A percentile compares a stretch with the other conserved stretches of the same genome.
phyloP scores from a whole-genome alignment of 2,113 vertebrate genomes.

The Salvelinus fontinalis region DNA sequence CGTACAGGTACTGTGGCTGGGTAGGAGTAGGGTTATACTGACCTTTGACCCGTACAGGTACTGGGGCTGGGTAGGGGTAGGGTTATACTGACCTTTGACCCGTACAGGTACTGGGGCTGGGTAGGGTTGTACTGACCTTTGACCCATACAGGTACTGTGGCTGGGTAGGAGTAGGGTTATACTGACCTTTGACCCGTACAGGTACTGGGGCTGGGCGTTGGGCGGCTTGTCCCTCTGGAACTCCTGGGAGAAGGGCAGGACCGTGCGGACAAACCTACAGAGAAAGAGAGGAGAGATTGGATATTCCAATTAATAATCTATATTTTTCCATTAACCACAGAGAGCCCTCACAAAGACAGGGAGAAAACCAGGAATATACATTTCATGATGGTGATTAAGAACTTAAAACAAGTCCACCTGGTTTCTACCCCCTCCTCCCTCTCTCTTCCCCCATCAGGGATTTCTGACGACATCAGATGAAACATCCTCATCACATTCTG shows the following conservation, averaged over 20 bases:
- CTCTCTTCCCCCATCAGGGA: not conserved
- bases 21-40: not conserved
- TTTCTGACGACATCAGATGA: too few relatives aligned
- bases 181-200: constrained; percentile 95
- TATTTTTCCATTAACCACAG: too few relatives aligned
- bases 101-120: too few relatives aligned
- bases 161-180: constrained; percentile 63
- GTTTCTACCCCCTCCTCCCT: not conserved
- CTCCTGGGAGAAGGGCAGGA: constrained; percentile 97
- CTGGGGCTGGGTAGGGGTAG: constrained; percentile 81
- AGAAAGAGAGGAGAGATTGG: not conserved
- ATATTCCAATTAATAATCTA: not conserved
- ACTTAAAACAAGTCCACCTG: constrained; percentile 6
- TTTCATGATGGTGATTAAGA: not conserved
- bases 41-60: constrained; percentile 99
- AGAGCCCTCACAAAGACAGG: not conserved
- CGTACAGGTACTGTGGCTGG: too few relatives aligned
- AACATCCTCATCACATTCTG: too few relatives aligned
- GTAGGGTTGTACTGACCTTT: constrained; percentile 76
- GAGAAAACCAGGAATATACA: not conserved
- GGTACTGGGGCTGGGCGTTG: constrained; percentile 98
- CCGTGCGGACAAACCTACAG: constrained; percentile 94
- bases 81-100: too few relatives aligned
- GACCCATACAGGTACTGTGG: constrained; percentile 98
- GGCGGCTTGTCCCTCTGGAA: constrained; percentile 97